These are phyloP conservation scores for Drosophila setosimentum DNA, from an alignment of 2,888 invertebrate genomes.

Conservation along the genomic window DNA sequence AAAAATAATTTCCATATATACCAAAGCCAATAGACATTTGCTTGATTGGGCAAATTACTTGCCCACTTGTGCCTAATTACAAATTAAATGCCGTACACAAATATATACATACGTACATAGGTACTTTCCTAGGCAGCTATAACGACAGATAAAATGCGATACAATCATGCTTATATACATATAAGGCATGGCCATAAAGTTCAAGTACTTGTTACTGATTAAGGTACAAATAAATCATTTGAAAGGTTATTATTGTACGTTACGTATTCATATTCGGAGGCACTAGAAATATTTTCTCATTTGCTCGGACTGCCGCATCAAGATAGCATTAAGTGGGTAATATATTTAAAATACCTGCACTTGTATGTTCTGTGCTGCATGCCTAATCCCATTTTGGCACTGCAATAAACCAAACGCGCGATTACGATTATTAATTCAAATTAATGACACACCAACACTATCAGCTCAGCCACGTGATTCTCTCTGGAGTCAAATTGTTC, in stretches of 20 bases:
- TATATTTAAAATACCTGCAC: constrained; percentile 33
- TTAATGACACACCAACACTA: constrained; percentile 17
- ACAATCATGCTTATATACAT: constrained; percentile 18
- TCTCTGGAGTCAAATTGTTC: not conserved
- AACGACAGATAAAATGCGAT: constrained; percentile 18
- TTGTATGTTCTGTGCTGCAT: not conserved
- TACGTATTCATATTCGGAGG: not conserved
- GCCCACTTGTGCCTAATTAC: constrained; percentile 14
- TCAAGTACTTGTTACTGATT: constrained; percentile 39
- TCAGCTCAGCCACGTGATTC: constrained; percentile 41
- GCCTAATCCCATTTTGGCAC: constrained; percentile 4
- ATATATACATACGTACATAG: not conserved
- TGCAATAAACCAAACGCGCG: not conserved
- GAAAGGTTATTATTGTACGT: constrained; percentile 17
- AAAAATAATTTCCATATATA: constrained; percentile 4
- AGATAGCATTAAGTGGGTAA: constrained; percentile 28
- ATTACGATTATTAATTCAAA: constrained; percentile 29
- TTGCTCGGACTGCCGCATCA: constrained; percentile 8
- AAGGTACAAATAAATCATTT: constrained; percentile 27
- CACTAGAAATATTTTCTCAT: not conserved
- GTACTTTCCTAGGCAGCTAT: constrained; percentile 11
- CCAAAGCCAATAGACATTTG: not conserved
- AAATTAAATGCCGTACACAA: not conserved
- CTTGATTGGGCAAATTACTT: constrained; percentile 2
- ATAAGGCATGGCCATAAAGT: constrained; percentile 27